These are phyloP conservation scores for Passer domesticus DNA, from an alignment of 2,113 vertebrate genomes.

Conservation along the genomic window DNA sequence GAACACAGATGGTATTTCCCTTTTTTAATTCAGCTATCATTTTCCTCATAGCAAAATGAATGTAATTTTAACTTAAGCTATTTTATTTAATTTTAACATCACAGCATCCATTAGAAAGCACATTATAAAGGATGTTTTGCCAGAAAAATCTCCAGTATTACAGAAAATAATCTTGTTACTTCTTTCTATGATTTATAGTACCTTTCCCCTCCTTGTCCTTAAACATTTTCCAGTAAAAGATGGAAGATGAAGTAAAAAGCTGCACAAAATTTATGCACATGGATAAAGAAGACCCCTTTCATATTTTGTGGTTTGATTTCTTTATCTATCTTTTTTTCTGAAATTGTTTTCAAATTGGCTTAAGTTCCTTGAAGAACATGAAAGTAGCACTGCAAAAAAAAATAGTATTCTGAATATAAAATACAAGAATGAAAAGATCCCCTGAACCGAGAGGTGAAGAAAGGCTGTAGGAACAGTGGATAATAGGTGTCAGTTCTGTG, in stretches of 20 bases:
- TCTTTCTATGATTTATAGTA: neutral
- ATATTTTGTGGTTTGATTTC: neutral
- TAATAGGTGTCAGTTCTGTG: neutral
- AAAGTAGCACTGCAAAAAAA: neutral
- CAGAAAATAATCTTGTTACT: conserved; percentile 12
- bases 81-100: conserved; percentile 34
- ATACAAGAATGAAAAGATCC: neutral
- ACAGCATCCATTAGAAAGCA: conserved; percentile 12
- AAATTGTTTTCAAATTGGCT: neutral
- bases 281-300: neutral
- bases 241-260: neutral
- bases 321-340: neutral
- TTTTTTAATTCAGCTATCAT: neutral
- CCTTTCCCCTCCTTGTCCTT: neutral
- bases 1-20: neutral
- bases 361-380: neutral
- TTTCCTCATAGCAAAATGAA: neutral
- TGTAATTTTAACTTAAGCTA: neutral
- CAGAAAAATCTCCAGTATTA: conserved; percentile 15
- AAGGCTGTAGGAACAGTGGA: neutral
- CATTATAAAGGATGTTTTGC: neutral
- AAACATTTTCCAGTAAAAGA: conserved; percentile 1
- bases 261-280: neutral
- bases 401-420: neutral
- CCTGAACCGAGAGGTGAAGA: neutral